phyloP scores from a whole-genome alignment of 1,140 invertebrate genomes.

The Micrasema longulum region DNA sequence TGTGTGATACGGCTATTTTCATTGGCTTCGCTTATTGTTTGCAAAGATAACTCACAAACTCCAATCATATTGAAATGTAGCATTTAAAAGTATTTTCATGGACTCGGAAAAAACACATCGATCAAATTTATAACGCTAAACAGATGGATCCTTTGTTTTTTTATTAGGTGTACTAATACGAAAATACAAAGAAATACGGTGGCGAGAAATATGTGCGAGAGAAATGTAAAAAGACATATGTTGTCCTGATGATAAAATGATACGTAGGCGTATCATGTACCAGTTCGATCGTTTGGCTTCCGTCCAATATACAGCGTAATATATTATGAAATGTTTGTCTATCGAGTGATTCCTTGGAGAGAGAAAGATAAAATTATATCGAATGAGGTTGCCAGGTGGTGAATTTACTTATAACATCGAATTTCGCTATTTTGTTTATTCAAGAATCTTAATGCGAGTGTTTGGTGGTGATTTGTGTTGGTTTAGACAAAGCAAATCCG shows the following conservation, averaged over 20 bases:
- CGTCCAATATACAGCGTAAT: constrained; percentile 8
- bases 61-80: no score
- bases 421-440: no score
- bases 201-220: constrained; percentile 1
- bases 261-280: constrained; percentile 21
- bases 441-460: no score
- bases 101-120: no score
- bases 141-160: constrained; percentile 7
- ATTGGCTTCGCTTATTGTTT: no score
- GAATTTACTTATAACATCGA: no score
- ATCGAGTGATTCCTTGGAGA: constrained; percentile 13
- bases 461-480: no score
- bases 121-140: constrained; percentile 1
- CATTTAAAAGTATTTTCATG: no score
- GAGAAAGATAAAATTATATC: constrained; percentile 8
- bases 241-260: not conserved
- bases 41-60: no score
- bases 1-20: no score
- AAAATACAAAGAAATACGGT: not conserved
- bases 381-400: constrained; percentile 4
- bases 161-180: not conserved
- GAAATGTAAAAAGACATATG: not conserved
- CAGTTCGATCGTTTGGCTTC: constrained; percentile 9
- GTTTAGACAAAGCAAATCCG: no score
- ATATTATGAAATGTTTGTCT: not conserved